Evolutionary conservation across 2,888 invertebrate species (phyloP).

Genomic region (Flexamia atlantica): DNA sequence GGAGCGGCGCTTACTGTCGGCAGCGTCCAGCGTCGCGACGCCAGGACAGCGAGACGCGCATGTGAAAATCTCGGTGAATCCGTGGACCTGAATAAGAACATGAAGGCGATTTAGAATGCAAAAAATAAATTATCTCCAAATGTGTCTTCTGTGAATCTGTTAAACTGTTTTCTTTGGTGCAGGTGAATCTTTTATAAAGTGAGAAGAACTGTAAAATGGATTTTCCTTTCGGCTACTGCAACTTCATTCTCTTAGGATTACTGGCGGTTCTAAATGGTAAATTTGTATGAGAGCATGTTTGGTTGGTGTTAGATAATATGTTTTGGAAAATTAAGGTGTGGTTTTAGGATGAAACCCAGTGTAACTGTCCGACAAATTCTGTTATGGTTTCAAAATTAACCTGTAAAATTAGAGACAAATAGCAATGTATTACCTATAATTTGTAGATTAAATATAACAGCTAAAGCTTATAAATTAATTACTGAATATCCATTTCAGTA

Average conservation of each 20-base stretch:
- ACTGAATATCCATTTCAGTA: no score
- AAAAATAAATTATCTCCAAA: background rate
- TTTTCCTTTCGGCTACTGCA: background rate
- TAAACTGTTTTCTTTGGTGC: background rate
- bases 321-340: no score
- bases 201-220: conserved; percentile 3
- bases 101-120: background rate
- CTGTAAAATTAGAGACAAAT: no score
- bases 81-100: background rate
- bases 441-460: no score
- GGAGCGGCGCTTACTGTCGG: background rate
- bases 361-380: no score
- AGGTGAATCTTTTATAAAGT: background rate
- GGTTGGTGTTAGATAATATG: no score
- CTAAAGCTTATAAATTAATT: no score
- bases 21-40: background rate
- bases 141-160: background rate
- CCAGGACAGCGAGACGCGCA: background rate
- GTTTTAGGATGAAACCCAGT: no score
- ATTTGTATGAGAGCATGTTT: no score
- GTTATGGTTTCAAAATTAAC: no score
- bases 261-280: conserved; percentile 19
- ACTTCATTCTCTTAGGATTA: conserved; percentile 13
- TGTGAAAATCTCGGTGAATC: background rate
- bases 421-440: no score